Conservation (phyloP, 2,797 vertebrate species). For the Neosilurus hyrtlii region DNA sequence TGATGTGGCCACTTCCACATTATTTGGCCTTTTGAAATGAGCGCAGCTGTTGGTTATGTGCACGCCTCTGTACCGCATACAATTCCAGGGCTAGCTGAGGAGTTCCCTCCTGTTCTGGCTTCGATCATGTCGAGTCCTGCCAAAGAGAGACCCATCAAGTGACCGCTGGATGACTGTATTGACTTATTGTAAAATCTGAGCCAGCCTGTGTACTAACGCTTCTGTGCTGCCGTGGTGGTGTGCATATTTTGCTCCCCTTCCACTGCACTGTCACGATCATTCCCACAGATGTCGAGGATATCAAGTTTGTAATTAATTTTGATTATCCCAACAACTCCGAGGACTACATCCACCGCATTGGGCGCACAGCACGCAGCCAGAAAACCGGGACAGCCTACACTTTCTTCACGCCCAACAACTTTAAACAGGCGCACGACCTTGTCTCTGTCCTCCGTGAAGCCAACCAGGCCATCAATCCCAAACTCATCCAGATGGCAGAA, state of each 20-base stretch:
- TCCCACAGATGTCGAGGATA: slow-evolving; percentile 99
- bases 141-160: slow-evolving; percentile 94
- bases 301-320: slow-evolving; percentile 99
- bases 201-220: slow-evolving; percentile 40
- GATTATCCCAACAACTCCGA: slow-evolving; percentile 99
- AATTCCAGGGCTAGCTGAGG: slow-evolving; percentile 59
- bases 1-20: slow-evolving; percentile 31
- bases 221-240: slow-evolving; percentile 47
- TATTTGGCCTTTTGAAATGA: slow-evolving; percentile 36
- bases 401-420: slow-evolving; percentile 99
- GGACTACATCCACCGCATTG: slow-evolving; percentile 99
- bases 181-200: slow-evolving; percentile 59
- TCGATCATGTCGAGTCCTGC: slow-evolving; percentile 99
- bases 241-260: slow-evolving; percentile 32
- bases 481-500: slow-evolving; percentile 96
- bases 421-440: slow-evolving; percentile 95
- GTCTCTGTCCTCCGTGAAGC: slow-evolving; percentile 97
- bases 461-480: slow-evolving; percentile 99
- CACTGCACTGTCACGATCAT: slow-evolving; percentile 45
- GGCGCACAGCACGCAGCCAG: slow-evolving; percentile 96
- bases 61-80: slow-evolving; percentile 55
- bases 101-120: slow-evolving; percentile 93
- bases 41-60: slow-evolving; percentile 48
- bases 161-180: slow-evolving; percentile 88
- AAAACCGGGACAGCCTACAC: slow-evolving; percentile 99